Base-by-base conservation (phyloP, 2,888 invertebrate species). In the Diplolepis rosae region DNA sequence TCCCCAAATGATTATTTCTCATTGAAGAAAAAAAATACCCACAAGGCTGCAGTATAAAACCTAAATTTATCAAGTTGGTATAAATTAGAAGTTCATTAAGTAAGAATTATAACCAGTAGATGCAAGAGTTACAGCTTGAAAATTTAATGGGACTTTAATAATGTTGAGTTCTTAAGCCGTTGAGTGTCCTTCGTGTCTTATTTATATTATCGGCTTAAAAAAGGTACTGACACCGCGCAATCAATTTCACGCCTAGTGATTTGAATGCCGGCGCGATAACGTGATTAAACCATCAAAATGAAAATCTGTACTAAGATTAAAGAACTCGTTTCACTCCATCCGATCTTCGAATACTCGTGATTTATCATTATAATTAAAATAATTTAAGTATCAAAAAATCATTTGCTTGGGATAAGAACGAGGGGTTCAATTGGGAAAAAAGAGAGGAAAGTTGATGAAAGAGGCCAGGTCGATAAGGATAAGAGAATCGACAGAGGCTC, bases 401-500 rank as follows among this genome's bases (percentile, higher is more conserved):
- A n/a, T 24, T n/a, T 2, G 9, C 30, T 30, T 15, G 32, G 18
- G 30, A 32, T 32, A 18, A 39, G 61, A 24, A n/a, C 35, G 15
- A 61, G 24, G 28, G 13, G n/a, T 5, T 2, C 11, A 6, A 11
- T 13, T 24, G 22, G 7, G 28, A 22, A 7, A 22, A 28, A 13
- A 27, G 7, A 4, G 52, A 54, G 42, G 56, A 61, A n/a, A 65
- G 24, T 68, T 69, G 74, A 75, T 73, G 66, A 54, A 66, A 66
- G 50, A 50, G 66, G 30, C 66, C 28, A 50, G 54, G 56, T 69
- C 67, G 75, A 81, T 73, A 75, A 83, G 80, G 82, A 81, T 75
- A 74, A 77, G 77, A 76, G 79, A 80, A 79, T 79, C 82, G 81
- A 84, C 79, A 82, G 81, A 85, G 84, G 85, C 82, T 81, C 80